Conservation (phyloP, 2,113 vertebrate species). For the Fulmarus glacialis region DNA sequence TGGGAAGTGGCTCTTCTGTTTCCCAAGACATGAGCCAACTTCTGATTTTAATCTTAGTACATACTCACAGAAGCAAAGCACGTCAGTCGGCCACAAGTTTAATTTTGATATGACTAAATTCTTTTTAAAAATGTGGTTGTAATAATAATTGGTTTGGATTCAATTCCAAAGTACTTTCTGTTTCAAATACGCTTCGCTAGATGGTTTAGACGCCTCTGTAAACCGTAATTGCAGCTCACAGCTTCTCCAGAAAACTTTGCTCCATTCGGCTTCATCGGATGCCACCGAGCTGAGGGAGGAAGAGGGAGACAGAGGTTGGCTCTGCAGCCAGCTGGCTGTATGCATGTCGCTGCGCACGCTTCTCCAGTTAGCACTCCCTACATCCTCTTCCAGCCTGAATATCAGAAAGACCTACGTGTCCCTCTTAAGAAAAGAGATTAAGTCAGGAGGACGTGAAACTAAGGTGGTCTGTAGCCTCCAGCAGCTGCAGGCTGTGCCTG, state of each 20-base stretch:
- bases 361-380: not conserved
- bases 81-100: not conserved
- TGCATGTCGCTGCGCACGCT: rapidly evolving
- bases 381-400: not conserved
- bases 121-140: not conserved
- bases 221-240: not conserved
- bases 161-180: not conserved
- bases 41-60: not conserved
- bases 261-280: not conserved
- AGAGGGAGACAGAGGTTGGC: not conserved
- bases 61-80: not conserved
- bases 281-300: rapidly evolving
- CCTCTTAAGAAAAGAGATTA: not conserved
- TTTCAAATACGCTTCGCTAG: not conserved
- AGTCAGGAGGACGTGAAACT: not conserved
- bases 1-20: not conserved
- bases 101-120: not conserved
- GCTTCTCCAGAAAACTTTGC: not conserved
- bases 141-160: not conserved
- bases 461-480: not conserved
- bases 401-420: not conserved
- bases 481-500: not conserved
- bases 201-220: not conserved
- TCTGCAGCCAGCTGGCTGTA: not conserved
- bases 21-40: not conserved